A percentile compares a stretch with the other conserved stretches of the same genome.
Evolutionary conservation across 30 jellyfish, hydroid and myxozoan species (phyloP).

Genomic region (Aurelia aurita complex sp. Pacific): DNA sequence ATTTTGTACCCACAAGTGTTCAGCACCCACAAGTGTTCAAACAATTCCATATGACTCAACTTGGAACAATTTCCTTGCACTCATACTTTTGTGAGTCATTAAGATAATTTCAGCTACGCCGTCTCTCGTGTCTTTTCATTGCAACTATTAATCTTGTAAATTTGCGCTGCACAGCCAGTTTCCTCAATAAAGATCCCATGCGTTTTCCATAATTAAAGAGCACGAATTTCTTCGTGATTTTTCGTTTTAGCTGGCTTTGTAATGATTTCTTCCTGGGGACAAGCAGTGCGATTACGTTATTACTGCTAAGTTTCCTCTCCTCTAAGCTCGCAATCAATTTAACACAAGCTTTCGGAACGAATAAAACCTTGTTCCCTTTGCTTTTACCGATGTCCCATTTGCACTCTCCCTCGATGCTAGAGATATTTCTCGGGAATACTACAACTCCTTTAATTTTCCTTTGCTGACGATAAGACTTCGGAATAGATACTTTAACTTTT

Average conservation of each 20-base stretch:
- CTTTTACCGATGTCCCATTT: constrained; percentile 16
- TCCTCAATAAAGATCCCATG: constrained; percentile 32
- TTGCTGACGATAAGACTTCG: background rate
- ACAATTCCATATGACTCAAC: too few relatives aligned
- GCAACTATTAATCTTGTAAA: constrained; percentile 22
- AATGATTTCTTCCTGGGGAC: constrained; percentile 35
- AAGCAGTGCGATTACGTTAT: constrained; percentile 34
- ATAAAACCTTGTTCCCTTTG: constrained; percentile 21
- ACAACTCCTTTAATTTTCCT: constrained; percentile 26
- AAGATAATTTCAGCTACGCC: background rate
- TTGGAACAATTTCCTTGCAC: too few relatives aligned
- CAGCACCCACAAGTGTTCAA: too few relatives aligned
- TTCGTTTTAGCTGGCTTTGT: constrained; percentile 8
- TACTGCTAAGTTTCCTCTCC: background rate
- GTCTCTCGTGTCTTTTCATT: constrained; percentile 3
- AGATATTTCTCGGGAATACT: constrained; percentile 31
- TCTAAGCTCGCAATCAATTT: constrained; percentile 5
- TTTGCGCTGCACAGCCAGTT: constrained; percentile 39
- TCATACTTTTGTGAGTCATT: too few relatives aligned
- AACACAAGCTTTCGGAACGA: constrained; percentile 45
- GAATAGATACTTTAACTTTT: constrained; percentile 28
- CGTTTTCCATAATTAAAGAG: constrained; percentile 56
- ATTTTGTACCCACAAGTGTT: too few relatives aligned
- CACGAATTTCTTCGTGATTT: constrained; percentile 56
- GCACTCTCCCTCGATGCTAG: constrained; percentile 31